Percentiles rank a stretch among this genome's conserved stretches.
Evolutionary conservation across 1,140 invertebrate species (phyloP).

Genomic region (Piezodorus guildinii): DNA sequence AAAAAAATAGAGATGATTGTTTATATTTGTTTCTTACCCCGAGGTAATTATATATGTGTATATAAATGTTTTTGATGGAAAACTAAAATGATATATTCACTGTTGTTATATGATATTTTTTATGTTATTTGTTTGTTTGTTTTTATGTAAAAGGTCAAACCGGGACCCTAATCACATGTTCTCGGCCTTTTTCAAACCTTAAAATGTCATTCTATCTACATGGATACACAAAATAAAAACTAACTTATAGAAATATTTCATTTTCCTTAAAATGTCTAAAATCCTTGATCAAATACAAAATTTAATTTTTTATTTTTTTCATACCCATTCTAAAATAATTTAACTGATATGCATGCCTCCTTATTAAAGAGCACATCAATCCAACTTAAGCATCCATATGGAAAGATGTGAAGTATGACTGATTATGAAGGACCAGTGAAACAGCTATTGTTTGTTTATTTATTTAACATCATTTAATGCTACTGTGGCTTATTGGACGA

Average conservation of each 20-base stretch:
- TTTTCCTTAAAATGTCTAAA: neutral
- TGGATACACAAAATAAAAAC: conserved; percentile 3
- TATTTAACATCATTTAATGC: too few species aligned
- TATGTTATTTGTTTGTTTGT: neutral
- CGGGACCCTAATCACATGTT: neutral
- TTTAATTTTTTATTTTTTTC: too few species aligned
- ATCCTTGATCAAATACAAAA: too few species aligned
- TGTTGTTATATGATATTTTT: conserved; percentile 15
- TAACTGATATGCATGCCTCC: too few species aligned
- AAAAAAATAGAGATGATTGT: conserved; percentile 5
- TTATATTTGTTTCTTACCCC: conserved; percentile 7
- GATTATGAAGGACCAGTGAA: too few species aligned
- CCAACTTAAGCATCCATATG: too few species aligned
- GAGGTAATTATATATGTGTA: conserved; percentile 6
- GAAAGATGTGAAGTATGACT: too few species aligned
- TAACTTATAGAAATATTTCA: neutral
- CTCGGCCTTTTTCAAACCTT: conserved; percentile 2
- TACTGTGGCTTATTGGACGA: too few species aligned
- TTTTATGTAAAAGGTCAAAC: neutral
- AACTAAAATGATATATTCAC: conserved; percentile 15
- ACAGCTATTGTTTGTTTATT: too few species aligned
- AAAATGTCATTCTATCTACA: neutral
- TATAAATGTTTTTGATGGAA: conserved; percentile 14
- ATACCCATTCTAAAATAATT: too few species aligned
- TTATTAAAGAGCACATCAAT: too few species aligned